Base-by-base conservation (phyloP, 2,797 vertebrate genomes). In the Characodon lateralis region DNA sequence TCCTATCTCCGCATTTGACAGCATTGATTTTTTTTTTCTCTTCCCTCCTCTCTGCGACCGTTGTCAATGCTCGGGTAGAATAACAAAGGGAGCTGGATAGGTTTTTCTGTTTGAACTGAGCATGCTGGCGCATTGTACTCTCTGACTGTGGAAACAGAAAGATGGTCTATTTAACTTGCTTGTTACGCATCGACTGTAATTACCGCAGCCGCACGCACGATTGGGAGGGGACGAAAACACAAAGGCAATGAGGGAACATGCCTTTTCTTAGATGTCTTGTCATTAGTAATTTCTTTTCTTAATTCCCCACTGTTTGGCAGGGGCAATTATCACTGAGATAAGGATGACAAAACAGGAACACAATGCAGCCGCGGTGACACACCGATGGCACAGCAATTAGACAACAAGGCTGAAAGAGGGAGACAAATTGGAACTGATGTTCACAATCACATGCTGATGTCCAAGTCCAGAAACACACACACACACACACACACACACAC, bases 1-100 rank as follows among this genome's bases (percentile, higher is more conserved):
- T 94, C 93, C 94, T 95, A 94, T 94, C 93, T 94, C 91, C 89
- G 88, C 93, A 93, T 95, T 94, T 94, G 93, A 94, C 89, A 85
- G 85, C 94, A 96, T 96, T 95, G 95, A 96, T 96, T 95, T 94
- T 91, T 88, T 91, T 89, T 84, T 5, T 13, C 22, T 18, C 87
- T 91, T 91, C 88, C 89, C 91, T 93, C 90, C 90, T 91, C 91
- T 90, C 85, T 83, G 84, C 89, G 90, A 91, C 92, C 89, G 93
- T 94, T 93, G 87, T 91, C 93, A 93, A 94, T 92, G 90, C 90
- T 92, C 85, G 90, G 87, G 83, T 90, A 85, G 91, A 94, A 94
- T 94, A 94, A 95, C 92, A 95, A 94, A 94, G 90, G 89, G 83
- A 91, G 87, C 92, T 72, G 87, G 91, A 89, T 89, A 91, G 88